Base-by-base conservation (phyloP, 2,888 invertebrate genomes). In the Stenchaetothrips biformis region DNA sequence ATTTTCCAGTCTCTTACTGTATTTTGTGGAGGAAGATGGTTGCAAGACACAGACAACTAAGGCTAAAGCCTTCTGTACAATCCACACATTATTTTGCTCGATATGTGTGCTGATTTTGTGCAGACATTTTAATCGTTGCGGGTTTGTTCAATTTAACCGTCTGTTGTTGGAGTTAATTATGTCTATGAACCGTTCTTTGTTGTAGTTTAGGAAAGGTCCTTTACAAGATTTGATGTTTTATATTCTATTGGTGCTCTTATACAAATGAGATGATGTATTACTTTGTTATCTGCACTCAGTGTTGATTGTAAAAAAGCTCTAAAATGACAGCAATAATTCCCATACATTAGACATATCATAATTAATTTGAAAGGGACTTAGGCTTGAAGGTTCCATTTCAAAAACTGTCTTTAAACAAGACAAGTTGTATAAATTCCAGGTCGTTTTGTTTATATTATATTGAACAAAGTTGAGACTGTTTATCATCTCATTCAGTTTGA, bases 241-340 rank as follows among this genome's bases (percentile, higher is more conserved):
- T 74, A 74, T 74, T 74, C 11, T 74, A 74, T 37, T 74, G 67
- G 67, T 74, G 67, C 67, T 74, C 67, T 21, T 25, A 25, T 74
- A 21, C 21, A 74, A 74, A 25, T 74, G 37, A 16, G 59, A 59
- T 16, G 18, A 59, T 59, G 21, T 74, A 25, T 74, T 74, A 21
- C 67, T 21, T 74, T 74, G 67, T 74, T 74, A 25, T 74, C 67
- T 21, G 25, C 67, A 25, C 25, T 74, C 25, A 25, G 25, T 74
- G 67, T 74, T 25, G 67, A 74, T 74, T 74, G 67, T 21, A 21
- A 37, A 37, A 37, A 11, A 74, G 21, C 21, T 74, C 67, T 74
- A 21, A 74, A 25, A 9, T 74, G 67, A 74, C 21, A 74, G 67
- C 67, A 74, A 74, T 74, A 74, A 74, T 74, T 21, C 25, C 67